These are phyloP conservation scores for Xiphorhynchus erythropygius DNA, from an alignment of 2,797 vertebrate genomes.

Conservation along the genomic window DNA sequence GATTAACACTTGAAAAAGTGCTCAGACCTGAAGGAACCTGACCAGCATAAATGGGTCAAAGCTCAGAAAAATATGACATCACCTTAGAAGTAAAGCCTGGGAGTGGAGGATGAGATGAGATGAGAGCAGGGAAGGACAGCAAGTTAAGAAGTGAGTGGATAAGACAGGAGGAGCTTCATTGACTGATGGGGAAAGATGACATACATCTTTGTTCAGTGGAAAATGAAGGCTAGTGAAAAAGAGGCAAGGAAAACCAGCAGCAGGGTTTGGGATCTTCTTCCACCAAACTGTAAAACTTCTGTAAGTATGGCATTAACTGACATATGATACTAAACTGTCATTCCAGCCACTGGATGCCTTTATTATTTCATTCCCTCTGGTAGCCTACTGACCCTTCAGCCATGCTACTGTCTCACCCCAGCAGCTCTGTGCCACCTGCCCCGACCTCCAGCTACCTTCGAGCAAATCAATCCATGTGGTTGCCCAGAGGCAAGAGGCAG, in stretches of 20 bases:
- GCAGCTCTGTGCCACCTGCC: not conserved
- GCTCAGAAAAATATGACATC: not conserved
- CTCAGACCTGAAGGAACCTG: not conserved
- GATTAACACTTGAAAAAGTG: not conserved
- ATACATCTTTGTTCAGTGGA: not conserved
- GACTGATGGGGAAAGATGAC: not conserved
- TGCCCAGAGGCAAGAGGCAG: not conserved
- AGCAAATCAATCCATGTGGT: accelerated
- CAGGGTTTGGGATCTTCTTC: not conserved
- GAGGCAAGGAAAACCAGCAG: not conserved
- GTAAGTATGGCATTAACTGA: not conserved
- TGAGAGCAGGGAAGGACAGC: not conserved
- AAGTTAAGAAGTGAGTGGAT: not conserved
- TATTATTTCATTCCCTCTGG: not conserved
- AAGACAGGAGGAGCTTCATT: not conserved
- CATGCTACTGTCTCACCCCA: not conserved
- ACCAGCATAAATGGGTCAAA: not conserved
- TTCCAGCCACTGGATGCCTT: not conserved
- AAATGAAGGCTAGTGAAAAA: not conserved
- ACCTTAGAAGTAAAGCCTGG: accelerated
- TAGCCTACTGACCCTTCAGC: not conserved
- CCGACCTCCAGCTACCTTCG: not conserved
- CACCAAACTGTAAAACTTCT: not conserved
- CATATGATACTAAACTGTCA: not conserved
- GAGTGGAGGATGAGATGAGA: not conserved